Evolutionary conservation across 2,113 vertebrate genomes (phyloP).

Genomic region (Patagioenas fasciata): DNA sequence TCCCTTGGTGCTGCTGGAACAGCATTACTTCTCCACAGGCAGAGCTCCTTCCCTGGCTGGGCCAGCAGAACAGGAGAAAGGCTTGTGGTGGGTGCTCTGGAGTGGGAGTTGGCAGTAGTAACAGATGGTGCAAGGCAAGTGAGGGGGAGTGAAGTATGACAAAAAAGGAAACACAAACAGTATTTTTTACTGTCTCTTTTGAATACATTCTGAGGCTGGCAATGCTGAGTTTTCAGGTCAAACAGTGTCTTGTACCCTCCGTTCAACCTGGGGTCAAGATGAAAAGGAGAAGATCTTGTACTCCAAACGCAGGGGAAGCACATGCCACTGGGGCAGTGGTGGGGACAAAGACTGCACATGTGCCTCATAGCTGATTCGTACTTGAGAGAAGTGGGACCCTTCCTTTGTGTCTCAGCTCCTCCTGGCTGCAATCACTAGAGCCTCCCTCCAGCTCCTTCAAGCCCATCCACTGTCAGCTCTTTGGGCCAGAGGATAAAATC

Average conservation of each 20-base stretch:
- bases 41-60: neutral
- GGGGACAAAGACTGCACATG: neutral
- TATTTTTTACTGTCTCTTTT: neutral
- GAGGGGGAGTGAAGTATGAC: neutral
- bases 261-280: neutral
- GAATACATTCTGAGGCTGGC: neutral
- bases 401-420: neutral
- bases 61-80: neutral
- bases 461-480: neutral
- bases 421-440: neutral
- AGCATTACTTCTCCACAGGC: neutral
- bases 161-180: neutral
- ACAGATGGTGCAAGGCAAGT: neutral
- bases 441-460: neutral
- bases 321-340: neutral
- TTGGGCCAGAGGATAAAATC: neutral
- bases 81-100: neutral
- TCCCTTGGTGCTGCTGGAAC: neutral
- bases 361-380: rapidly evolving
- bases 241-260: neutral
- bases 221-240: neutral
- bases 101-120: neutral
- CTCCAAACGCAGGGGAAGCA: neutral
- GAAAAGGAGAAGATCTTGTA: neutral
- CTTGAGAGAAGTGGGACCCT: neutral